Evolutionary conservation across 2,797 vertebrate species (phyloP).

Genomic region (Artibeus lituratus): DNA sequence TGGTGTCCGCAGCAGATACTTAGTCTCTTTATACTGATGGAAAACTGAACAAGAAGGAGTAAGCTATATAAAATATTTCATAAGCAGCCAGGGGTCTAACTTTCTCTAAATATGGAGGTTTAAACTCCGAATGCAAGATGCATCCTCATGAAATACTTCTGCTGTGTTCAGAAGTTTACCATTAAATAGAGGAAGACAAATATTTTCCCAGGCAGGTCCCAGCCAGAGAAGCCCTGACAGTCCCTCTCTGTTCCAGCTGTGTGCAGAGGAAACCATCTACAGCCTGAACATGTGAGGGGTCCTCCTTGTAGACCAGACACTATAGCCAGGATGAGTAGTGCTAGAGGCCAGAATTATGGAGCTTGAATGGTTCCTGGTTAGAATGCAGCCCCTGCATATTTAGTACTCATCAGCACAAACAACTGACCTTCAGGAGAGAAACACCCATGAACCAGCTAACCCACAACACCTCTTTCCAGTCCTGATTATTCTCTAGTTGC

Average conservation of each 20-base stretch:
- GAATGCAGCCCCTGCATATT: background rate
- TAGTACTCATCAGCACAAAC: background rate
- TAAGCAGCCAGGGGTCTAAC: background rate
- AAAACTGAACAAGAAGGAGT: background rate
- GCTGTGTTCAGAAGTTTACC: background rate
- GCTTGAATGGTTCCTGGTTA: background rate
- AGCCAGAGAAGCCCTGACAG: background rate
- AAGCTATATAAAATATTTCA: background rate
- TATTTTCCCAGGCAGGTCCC: background rate
- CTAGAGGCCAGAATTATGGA: background rate
- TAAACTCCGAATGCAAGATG: background rate
- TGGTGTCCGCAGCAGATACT: background rate
- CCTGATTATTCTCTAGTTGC: background rate
- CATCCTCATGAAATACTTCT: background rate
- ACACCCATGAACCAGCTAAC: background rate
- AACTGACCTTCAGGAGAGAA: background rate
- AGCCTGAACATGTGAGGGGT: background rate
- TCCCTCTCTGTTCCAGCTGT: background rate
- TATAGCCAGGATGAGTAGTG: background rate
- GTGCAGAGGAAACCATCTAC: rapidly evolving
- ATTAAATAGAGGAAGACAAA: background rate
- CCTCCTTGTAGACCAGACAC: background rate
- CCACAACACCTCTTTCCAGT: background rate
- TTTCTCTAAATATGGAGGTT: background rate
- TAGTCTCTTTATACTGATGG: background rate